These are phyloP conservation scores for Aurelia sp. DNA, from an alignment of 30 jellyfish, hydroid and myxozoan species.

Conservation along the genomic window DNA sequence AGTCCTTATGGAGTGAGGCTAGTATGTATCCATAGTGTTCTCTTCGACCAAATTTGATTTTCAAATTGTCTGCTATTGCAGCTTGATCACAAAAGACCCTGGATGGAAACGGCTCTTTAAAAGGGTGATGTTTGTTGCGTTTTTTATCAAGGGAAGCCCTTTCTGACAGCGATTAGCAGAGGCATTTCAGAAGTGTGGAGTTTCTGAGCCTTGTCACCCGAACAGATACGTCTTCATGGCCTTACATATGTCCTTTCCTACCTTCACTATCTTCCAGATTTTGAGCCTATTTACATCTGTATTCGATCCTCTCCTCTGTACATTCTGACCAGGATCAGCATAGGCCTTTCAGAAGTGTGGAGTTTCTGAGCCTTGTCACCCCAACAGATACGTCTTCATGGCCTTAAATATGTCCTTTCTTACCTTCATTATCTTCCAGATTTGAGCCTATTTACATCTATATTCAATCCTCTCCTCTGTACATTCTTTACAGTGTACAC, in stretches of 20 bases:
- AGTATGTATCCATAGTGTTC: no score
- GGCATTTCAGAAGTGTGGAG: not conserved
- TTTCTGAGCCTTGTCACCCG: not conserved
- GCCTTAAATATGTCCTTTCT: not conserved
- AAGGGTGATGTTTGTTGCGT: not conserved
- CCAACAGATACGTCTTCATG: not conserved
- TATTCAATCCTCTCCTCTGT: constrained; percentile 59
- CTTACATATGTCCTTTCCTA: not conserved
- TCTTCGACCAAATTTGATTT: no score
- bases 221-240: not conserved
- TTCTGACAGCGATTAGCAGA: not conserved
- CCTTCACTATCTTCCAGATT: not conserved
- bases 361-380: not conserved
- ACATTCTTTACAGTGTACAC: constrained; percentile 68
- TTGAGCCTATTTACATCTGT: constrained; percentile 57
- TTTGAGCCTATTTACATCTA: constrained; percentile 56
- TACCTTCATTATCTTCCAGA: not conserved
- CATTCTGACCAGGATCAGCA: not conserved
- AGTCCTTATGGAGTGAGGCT: no score
- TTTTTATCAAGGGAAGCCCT: not conserved
- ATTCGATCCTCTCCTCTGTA: no score
- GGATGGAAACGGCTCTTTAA: not conserved
- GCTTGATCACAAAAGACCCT: no score
- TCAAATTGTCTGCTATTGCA: no score
- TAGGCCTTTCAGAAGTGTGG: not conserved